Percentiles rank a stretch among this genome's conserved stretches.
These are phyloP conservation scores for Anas capensis DNA, from an alignment of 2,797 vertebrate species.

Conservation along the genomic window DNA sequence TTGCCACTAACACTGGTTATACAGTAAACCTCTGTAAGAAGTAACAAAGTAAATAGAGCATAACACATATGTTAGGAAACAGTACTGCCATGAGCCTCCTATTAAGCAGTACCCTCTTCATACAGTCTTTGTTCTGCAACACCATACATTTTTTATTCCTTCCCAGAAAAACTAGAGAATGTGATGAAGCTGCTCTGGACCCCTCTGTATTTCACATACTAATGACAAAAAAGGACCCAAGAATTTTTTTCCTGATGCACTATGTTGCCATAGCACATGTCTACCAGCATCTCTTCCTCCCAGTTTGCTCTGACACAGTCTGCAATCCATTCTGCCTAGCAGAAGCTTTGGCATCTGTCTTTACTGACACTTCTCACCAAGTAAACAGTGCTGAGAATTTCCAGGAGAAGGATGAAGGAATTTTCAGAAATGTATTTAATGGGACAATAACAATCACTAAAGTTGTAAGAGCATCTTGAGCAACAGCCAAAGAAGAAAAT, in stretches of 20 bases:
- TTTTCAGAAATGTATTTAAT: not conserved
- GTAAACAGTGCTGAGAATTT: not conserved
- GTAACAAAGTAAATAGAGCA: conserved; percentile 21
- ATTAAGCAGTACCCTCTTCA: not conserved
- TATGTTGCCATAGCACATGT: accelerated
- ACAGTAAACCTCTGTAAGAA: conserved; percentile 27
- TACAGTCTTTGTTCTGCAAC: not conserved
- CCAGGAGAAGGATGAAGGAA: not conserved
- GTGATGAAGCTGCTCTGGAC: conserved; percentile 3
- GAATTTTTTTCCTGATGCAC: not conserved
- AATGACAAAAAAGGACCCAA: not conserved
- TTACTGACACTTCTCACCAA: not conserved
- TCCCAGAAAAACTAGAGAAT: conserved; percentile 17
- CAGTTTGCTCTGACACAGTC: not conserved
- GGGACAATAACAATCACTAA: not conserved
- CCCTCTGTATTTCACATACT: conserved; percentile 22
- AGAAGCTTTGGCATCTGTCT: not conserved
- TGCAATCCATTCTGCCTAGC: not conserved
- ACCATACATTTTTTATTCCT: not conserved
- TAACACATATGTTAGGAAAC: not conserved
- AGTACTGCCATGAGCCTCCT: not conserved
- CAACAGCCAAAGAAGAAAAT: not conserved
- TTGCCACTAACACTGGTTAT: not conserved
- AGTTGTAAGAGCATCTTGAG: not conserved
- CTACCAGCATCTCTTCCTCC: not conserved